These are phyloP conservation scores for Holotrichia oblita DNA, from an alignment of 1,140 invertebrate species.

Conservation along the genomic window DNA sequence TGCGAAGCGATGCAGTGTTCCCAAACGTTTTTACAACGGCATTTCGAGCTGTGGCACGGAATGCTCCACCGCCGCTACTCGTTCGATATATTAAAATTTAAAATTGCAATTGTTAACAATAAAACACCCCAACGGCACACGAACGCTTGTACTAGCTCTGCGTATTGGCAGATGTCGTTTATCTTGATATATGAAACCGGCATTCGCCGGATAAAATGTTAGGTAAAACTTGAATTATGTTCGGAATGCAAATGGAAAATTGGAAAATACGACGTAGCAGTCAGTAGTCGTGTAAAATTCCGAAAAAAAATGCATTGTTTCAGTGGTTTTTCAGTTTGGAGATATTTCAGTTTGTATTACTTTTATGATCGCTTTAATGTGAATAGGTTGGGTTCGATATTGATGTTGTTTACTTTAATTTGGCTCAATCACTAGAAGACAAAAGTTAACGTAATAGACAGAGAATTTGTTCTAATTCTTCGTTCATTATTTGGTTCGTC, in stretches of 20 bases:
- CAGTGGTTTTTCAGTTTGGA: not conserved
- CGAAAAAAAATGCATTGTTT: conserved; percentile 20
- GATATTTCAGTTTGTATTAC: conserved; percentile 11
- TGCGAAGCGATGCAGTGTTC: too few relatives aligned
- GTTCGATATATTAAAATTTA: conserved; percentile 22
- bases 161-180: conserved; percentile 28
- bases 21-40: too few relatives aligned
- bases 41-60: too few relatives aligned
- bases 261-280: conserved; percentile 26
- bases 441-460: too few relatives aligned
- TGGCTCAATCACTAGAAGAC: too few relatives aligned
- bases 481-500: not conserved
- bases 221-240: conserved; percentile 35
- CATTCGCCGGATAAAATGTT: conserved; percentile 20
- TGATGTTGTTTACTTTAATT: too few relatives aligned
- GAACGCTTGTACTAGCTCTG: not conserved
- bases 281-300: not conserved
- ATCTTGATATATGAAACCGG: conserved; percentile 24
- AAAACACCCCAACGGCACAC: not conserved
- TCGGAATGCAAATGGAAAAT: conserved; percentile 14
- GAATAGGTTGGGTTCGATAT: too few relatives aligned
- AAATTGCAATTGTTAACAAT: conserved; percentile 21
- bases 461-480: too few relatives aligned
- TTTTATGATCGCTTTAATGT: too few relatives aligned
- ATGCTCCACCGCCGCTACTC: too few relatives aligned